Evolutionary conservation across 2,113 vertebrate species (phyloP), one percentile per base, ranked within the genome.

Genomic region (Rostratula benghalensis): DNA sequence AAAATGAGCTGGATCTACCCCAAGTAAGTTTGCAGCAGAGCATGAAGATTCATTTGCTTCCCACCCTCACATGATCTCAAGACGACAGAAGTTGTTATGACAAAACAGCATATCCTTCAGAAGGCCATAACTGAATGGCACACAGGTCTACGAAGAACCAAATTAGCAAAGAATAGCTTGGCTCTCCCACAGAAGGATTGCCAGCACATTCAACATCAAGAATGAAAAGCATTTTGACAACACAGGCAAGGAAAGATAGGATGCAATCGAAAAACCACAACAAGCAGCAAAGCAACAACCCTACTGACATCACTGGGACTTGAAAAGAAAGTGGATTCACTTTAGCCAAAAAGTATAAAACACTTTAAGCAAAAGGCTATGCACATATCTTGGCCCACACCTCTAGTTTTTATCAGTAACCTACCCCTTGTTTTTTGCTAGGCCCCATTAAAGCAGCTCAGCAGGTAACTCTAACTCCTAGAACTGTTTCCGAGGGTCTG

Each of bases 161-260:
- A 35, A 22, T 30, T 48, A 78, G 46, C 33, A 75, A 93, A 78
- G 59, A 89, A 87, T 10, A 94, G 45, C 18, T 69, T 20, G 19
- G 46, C 45, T 92, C 39, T 68, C 39, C 88, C 87, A 60, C 17
- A 61, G 75, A 93, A 80, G 46, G 48, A 87, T 1, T 83, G 45
- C 41, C 83, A 87, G 43, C 23, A 71, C 15, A 88, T 74, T 83
- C 63, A 67, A 35, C 30, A 85, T 48, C 48, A 80, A 54, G 75
- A 91, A 87, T 63, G 19, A 93, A 93, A 95, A 90, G 53, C n/a
- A 53, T 69, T 86, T 86, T 79, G 65, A 86, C 63, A 90, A 78
- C 28, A 84, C 13, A 14, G 37, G 13, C 84, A 79, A 94, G 46
- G 54, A 91, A 69, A 96, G 51, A 81, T 6, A 79, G 54, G n/a